Evolutionary conservation across 1,140 invertebrate genomes (phyloP).

Genomic region (Drosophila trapezifrons): DNA sequence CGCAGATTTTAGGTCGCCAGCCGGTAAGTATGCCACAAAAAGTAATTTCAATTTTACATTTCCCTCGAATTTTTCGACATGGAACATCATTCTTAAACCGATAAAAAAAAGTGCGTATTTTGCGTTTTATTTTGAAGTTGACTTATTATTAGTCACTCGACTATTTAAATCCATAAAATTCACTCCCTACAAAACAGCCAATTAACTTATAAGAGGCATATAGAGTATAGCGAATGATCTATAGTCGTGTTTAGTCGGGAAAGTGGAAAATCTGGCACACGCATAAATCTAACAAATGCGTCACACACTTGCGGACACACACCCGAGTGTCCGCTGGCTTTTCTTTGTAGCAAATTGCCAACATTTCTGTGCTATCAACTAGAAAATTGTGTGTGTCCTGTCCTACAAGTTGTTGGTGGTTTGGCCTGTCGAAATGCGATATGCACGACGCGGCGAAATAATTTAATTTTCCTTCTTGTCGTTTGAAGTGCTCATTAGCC

Average conservation of each 20-base stretch:
- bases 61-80: neutral
- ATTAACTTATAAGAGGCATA: conserved; percentile 56
- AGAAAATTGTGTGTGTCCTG: conserved; percentile 65
- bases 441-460: conserved; percentile 32
- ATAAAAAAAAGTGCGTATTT: conserved; percentile 34
- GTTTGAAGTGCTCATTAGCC: conserved; percentile 74
- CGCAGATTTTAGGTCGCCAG: neutral
- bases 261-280: conserved; percentile 73
- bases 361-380: conserved; percentile 73
- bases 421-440: conserved; percentile 48
- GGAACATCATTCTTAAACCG: neutral
- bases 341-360: conserved; percentile 55
- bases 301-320: conserved; percentile 57
- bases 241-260: conserved; percentile 47
- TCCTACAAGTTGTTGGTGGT: conserved; percentile 48
- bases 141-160: conserved; percentile 34
- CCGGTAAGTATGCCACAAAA: conserved; percentile 39
- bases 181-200: conserved; percentile 52
- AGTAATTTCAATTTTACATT: conserved; percentile 1
- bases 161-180: conserved; percentile 51
- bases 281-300: conserved; percentile 74
- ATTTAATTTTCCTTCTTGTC: conserved; percentile 41
- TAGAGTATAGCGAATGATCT: conserved; percentile 36
- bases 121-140: conserved; percentile 2
- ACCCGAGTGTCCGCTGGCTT: conserved; percentile 11